Conservation (phyloP, 2,888 invertebrate species). For the Andrena flavipes region DNA sequence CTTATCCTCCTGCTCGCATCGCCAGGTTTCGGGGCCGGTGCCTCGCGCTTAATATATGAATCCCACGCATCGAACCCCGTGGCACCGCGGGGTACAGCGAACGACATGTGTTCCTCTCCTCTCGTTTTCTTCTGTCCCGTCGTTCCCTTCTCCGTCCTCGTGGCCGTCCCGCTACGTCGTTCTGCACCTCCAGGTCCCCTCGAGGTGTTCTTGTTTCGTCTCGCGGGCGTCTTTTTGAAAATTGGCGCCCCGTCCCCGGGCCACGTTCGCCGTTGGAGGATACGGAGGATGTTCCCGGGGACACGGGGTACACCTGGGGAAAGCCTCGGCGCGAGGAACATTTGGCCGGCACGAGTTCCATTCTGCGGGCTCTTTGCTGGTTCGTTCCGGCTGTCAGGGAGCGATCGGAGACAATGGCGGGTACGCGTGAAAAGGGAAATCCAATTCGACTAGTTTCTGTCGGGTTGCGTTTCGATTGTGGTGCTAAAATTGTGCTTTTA, state of each 20-base stretch:
- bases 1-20: conserved; percentile 62
- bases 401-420: conserved; percentile 59
- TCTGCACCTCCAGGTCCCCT: background rate
- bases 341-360: conserved; percentile 64
- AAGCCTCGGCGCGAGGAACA: conserved; percentile 49
- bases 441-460: conserved; percentile 56
- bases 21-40: conserved; percentile 73
- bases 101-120: conserved; percentile 84
- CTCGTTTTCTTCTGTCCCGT: conserved; percentile 64
- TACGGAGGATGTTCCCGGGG: background rate
- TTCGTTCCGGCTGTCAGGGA: conserved; percentile 59
- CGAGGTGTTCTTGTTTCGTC: background rate
- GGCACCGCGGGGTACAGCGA: conserved; percentile 82
- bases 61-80: conserved; percentile 82
- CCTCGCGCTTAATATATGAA: conserved; percentile 82
- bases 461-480: conserved; percentile 22
- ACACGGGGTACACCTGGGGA: conserved; percentile 25
- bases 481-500: conserved; percentile 31
- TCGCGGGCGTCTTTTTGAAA: conserved; percentile 24
- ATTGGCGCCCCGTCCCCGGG: background rate
- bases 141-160: conserved; percentile 33
- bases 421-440: conserved; percentile 61
- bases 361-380: background rate
- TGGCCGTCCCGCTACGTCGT: background rate
- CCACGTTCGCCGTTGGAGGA: background rate